phyloP scores from a whole-genome alignment of 2,888 invertebrate species.

The Eupithecia insigniata region DNA sequence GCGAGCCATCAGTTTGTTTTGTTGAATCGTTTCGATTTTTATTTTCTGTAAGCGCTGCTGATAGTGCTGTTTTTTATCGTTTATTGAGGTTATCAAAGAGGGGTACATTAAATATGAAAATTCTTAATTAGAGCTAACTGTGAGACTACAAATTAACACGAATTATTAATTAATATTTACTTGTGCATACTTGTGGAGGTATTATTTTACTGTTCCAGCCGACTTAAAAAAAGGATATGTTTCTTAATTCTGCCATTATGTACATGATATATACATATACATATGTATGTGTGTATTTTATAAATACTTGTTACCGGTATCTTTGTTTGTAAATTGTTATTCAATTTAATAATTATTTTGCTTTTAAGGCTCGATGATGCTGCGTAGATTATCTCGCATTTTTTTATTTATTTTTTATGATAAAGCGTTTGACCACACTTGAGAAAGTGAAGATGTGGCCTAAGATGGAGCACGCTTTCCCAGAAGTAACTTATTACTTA shows the following conservation, averaged over 20 bases:
- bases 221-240: background rate
- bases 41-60: slow-evolving; percentile 42
- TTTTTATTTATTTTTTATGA: no score
- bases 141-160: background rate
- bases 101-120: background rate
- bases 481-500: no score
- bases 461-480: no score
- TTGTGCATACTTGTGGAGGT: background rate
- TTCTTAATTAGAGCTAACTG: background rate
- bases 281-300: background rate
- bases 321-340: background rate
- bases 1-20: slow-evolving; percentile 74
- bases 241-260: background rate
- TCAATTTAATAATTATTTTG: background rate
- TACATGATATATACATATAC: no score
- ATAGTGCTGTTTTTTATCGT: slow-evolving; percentile 26
- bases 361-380: no score
- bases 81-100: background rate
- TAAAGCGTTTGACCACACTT: no score
- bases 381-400: no score
- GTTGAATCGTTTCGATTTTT: slow-evolving; percentile 63
- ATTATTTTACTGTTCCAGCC: background rate
- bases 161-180: background rate
- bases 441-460: no score
- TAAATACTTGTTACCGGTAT: no score